Percentiles rank a stretch among this genome's conserved stretches.
These are phyloP conservation scores for Paraplagusia blochii DNA, from an alignment of 2,113 vertebrate species.

Conservation along the genomic window DNA sequence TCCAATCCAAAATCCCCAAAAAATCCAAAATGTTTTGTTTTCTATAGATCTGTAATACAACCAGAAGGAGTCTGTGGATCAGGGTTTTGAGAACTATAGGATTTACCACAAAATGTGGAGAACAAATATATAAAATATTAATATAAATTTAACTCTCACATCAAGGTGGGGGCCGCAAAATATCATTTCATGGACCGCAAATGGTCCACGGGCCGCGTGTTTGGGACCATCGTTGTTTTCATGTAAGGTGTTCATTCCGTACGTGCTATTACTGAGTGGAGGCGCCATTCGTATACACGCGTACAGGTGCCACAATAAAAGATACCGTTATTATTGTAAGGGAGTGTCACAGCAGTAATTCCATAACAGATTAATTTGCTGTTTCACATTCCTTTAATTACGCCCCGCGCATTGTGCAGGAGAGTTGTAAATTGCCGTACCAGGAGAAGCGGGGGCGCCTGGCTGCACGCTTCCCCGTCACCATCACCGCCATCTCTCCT, in stretches of 20 bases:
- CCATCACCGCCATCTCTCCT: constrained; percentile 12
- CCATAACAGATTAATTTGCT: constrained; percentile 61
- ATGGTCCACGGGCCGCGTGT: too few species aligned
- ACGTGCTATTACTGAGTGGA: not conserved
- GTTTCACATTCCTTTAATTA: constrained; percentile 55
- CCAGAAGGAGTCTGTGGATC: too few species aligned
- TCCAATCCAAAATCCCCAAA: too few species aligned
- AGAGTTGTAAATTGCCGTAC: constrained; percentile 49
- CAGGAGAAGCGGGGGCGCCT: constrained; percentile 44
- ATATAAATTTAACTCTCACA: too few species aligned
- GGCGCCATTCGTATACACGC: constrained; percentile 10
- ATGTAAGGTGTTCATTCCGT: constrained; percentile 20
- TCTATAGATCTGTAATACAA: too few species aligned
- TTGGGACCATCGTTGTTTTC: too few species aligned
- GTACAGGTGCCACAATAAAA: constrained; percentile 47
- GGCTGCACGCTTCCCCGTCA: constrained; percentile 20
- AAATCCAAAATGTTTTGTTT: too few species aligned
- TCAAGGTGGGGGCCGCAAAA: too few species aligned
- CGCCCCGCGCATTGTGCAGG: constrained; percentile 43
- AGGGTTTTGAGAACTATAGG: too few species aligned
- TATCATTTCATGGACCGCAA: too few species aligned
- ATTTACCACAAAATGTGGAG: too few species aligned
- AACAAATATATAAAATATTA: too few species aligned
- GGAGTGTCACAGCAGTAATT: constrained; percentile 43
- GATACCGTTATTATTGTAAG: constrained; percentile 57